phyloP scores from a whole-genome alignment of 2,888 invertebrate genomes.

The Cephus pygmeus region DNA sequence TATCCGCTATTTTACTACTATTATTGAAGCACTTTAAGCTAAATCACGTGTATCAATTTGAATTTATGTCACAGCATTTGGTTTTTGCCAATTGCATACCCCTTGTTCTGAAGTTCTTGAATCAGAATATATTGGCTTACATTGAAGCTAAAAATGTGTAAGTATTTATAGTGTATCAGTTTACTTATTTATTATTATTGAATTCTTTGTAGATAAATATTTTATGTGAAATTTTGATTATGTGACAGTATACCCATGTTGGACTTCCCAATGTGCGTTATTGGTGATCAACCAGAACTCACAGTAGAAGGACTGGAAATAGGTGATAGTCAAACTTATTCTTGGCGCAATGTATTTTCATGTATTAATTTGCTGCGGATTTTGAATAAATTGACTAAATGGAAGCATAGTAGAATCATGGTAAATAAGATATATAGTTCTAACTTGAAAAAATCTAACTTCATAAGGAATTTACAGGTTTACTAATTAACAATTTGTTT shows the following conservation, averaged over 20 bases:
- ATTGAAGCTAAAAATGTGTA: conserved; percentile 92
- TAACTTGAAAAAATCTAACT: not conserved
- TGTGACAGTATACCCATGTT: conserved; percentile 82
- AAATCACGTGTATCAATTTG: conserved; percentile 99
- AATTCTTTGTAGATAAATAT: not conserved
- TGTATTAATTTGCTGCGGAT: conserved; percentile 96
- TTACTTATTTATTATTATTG: not conserved
- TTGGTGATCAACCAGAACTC: conserved; percentile 93
- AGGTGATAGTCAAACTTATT: conserved; percentile 85
- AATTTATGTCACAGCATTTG: conserved; percentile 98
- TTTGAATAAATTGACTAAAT: conserved; percentile 97
- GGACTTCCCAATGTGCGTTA: conserved; percentile 96
- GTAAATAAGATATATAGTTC: conserved; percentile 50
- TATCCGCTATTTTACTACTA: conserved; percentile 88
- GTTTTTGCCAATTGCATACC: conserved; percentile 99
- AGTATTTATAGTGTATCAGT: conserved; percentile 44
- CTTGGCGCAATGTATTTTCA: conserved; percentile 98
- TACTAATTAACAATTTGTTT: not conserved
- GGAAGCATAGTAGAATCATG: conserved; percentile 99
- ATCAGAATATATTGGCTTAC: conserved; percentile 96
- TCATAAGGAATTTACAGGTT: not conserved
- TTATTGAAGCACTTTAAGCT: conserved; percentile 96
- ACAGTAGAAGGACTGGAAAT: conserved; percentile 92
- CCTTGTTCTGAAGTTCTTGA: conserved; percentile 96
- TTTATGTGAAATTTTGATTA: conserved; percentile 18